Conservation (phyloP, 2,888 invertebrate species). For the Buathra laborator region DNA sequence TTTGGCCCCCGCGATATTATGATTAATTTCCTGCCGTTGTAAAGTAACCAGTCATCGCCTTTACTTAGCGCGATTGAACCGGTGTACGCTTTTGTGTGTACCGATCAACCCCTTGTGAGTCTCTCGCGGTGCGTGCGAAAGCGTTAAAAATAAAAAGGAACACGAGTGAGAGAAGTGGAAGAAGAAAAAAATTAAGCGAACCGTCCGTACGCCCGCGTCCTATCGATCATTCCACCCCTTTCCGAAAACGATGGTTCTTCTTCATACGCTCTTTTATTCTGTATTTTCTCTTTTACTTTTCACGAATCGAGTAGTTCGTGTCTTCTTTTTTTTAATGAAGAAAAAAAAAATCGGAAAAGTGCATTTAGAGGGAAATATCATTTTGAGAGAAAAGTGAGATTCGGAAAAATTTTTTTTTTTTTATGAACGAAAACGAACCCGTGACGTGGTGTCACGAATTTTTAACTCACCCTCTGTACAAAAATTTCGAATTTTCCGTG, state of each 20-base stretch:
- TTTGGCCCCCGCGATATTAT: constrained; percentile 76
- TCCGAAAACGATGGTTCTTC: constrained; percentile 32
- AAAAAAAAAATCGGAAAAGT: no score
- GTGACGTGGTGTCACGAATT: not conserved
- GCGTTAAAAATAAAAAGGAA: constrained; percentile 61
- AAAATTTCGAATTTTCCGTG: not conserved
- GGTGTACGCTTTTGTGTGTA: constrained; percentile 63
- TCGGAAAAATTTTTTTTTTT: no score
- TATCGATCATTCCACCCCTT: constrained; percentile 65
- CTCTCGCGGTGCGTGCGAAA: constrained; percentile 59
- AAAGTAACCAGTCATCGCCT: constrained; percentile 83
- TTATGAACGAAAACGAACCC: no score
- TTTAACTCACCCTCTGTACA: not conserved
- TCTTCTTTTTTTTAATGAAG: not conserved
- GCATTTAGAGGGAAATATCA: no score
- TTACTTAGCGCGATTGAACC: constrained; percentile 79
- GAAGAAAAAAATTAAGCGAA: constrained; percentile 6
- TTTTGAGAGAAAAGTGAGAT: no score
- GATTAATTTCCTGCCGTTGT: constrained; percentile 84
- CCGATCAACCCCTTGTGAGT: constrained; percentile 25
- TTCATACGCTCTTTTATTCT: constrained; percentile 57
- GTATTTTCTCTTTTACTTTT: constrained; percentile 36
- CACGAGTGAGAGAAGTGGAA: constrained; percentile 16
- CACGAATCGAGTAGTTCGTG: constrained; percentile 42
- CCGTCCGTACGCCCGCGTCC: constrained; percentile 49